Conservation (phyloP, 2,113 vertebrate species). For the Xyliphius kryptos region DNA sequence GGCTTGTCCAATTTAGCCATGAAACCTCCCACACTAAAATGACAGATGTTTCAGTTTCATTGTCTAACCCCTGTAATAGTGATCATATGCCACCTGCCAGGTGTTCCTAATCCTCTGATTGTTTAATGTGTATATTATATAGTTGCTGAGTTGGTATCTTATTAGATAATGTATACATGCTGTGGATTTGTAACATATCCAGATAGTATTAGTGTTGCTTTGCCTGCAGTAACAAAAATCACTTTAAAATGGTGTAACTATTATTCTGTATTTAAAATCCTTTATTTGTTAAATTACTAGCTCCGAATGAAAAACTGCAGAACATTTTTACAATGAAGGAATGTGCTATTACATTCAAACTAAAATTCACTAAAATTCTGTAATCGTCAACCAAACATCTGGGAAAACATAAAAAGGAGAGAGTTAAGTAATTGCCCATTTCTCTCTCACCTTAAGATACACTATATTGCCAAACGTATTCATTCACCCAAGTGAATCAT, state of each 20-base stretch:
- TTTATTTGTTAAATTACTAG: not conserved
- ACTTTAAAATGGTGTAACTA: not conserved
- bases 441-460: too few relatives aligned
- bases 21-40: too few relatives aligned
- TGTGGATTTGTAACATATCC: constrained; percentile 4
- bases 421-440: not conserved
- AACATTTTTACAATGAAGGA: constrained; percentile 1
- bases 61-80: too few relatives aligned
- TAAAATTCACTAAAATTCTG: not conserved
- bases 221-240: constrained; percentile 1
- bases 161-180: too few relatives aligned
- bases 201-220: not conserved
- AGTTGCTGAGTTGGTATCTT: too few relatives aligned
- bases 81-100: too few relatives aligned
- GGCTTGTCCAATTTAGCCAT: too few relatives aligned
- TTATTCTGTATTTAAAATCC: not conserved
- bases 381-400: not conserved
- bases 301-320: not conserved
- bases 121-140: too few relatives aligned
- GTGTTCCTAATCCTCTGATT: too few relatives aligned
- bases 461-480: too few relatives aligned
- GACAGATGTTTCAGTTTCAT: too few relatives aligned
- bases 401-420: not conserved
- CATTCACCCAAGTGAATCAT: too few relatives aligned
- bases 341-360: constrained; percentile 1